Base-by-base conservation (phyloP, 1,140 invertebrate species). In the Palaemon carinicauda region DNA sequence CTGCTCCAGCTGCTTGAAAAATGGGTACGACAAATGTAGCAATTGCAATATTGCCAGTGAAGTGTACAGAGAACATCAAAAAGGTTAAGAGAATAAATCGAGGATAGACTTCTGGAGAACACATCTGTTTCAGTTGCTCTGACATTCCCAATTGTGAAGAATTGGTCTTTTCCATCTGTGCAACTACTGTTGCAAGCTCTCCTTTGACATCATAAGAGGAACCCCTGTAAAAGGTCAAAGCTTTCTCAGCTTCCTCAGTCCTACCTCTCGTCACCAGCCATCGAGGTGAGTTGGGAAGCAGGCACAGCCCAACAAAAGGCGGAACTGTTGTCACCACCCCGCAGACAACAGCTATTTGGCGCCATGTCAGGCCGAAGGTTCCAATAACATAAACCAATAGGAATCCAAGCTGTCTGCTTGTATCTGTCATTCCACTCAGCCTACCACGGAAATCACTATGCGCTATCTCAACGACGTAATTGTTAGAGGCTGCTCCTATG, bases 281-380 rank as follows among this genome's bases (percentile, higher is more conserved):
- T 2, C 88, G 80, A 19, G 88, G 88, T n/a, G 88, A 89, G 78
- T 89, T 69, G 2, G 88, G 88, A n/a, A 89, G 60, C 27, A 87
- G 85, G 14, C 83, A 14, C 29, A 89, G 54, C 0, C 77, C 74
- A n/a, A 87, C 19, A 65, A 89, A 89, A 41, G 88, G 81, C 14
- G 87, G 82, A 4, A 87, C 33, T 19, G 80, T 80, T 1, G 85
- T 87, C 3, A 84, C 29, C n/a, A 51, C 53, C 21, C 88, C 85
- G 65, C 88, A 89, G 14, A 87, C 84, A 21, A 87, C 15, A 52
- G 65, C 53, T 50, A 84, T 74, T 24, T 84, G 69, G 4, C 88
- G 79, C 88, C 88, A 89, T 19, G 85, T 80, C 73, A 89, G 71
- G 3, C 82, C 77, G n/a, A 80, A 56, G 53, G 81, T 87, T 15